Percentiles rank a stretch among this genome's conserved stretches.
Evolutionary conservation across 2,113 vertebrate genomes (phyloP).

Genomic region (Nycticryphes semicollaris): DNA sequence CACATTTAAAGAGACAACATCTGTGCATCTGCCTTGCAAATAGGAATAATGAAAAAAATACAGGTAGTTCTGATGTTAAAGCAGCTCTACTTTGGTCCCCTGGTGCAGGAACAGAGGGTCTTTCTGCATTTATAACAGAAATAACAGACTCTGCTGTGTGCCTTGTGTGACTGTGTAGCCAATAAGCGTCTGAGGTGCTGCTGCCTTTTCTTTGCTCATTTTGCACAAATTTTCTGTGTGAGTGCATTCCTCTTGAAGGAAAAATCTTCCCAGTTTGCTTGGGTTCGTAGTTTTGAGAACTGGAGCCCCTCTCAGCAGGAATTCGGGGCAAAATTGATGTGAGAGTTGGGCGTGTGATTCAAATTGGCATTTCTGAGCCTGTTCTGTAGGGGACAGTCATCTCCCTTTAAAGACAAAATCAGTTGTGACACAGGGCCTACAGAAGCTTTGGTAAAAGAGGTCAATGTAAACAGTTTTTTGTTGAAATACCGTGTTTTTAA

Average conservation of each 20-base stretch:
- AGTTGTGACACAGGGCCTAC: neutral
- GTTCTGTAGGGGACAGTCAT: neutral
- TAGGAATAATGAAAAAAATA: neutral
- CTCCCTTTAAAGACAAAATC: neutral
- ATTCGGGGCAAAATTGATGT: neutral
- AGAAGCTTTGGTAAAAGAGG: neutral
- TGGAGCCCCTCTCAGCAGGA: neutral
- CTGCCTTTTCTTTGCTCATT: neutral
- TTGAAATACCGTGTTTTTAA: neutral
- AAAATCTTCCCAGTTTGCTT: neutral
- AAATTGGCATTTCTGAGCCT: neutral
- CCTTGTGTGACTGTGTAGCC: neutral
- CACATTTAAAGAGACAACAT: neutral
- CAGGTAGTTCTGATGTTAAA: neutral
- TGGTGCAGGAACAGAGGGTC: neutral
- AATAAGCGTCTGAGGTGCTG: neutral
- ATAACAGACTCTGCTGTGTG: neutral
- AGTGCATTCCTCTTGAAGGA: neutral
- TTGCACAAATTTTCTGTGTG: neutral
- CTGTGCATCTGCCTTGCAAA: neutral
- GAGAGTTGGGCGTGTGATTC: neutral
- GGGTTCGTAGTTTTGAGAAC: neutral
- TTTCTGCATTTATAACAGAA: neutral
- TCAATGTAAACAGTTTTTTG: neutral
- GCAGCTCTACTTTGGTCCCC: neutral